Conservation (phyloP, 1,140 invertebrate species). For the Propsilocerus akamusi region DNA sequence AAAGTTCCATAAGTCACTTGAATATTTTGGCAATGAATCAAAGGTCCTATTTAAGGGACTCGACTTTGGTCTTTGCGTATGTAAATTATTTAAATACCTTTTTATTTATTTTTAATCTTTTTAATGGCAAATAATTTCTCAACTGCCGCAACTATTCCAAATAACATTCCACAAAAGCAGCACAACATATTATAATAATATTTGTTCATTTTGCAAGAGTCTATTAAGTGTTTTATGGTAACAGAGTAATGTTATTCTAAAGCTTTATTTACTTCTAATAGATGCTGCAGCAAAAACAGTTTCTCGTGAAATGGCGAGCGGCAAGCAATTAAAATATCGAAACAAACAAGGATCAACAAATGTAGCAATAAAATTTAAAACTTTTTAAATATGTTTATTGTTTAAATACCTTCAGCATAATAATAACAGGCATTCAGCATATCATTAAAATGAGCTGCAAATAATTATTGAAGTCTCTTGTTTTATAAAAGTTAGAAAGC, state of each 20-base stretch:
- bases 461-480: no score
- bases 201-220: constrained; percentile 2
- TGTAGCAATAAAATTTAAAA: constrained; percentile 1
- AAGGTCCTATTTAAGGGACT: no score
- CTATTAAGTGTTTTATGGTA: background rate
- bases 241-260: no score
- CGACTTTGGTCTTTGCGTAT: background rate
- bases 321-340: constrained; percentile 3
- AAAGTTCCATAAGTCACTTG: no score
- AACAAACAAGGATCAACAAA: constrained; percentile 1
- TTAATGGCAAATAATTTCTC: constrained; percentile 3
- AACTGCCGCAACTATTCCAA: background rate
- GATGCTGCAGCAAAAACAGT: background rate
- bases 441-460: no score
- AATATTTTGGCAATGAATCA: no score
- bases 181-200: background rate
- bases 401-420: constrained; percentile 1
- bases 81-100: constrained; percentile 4
- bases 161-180: background rate
- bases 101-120: constrained; percentile 3
- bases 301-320: background rate
- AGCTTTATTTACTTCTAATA: background rate
- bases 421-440: no score
- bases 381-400: constrained; percentile 1
- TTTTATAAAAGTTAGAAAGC: no score